Percentiles rank a stretch among this genome's conserved stretches.
Evolutionary conservation across 2,797 vertebrate genomes (phyloP).

Genomic region (Neosalanx taihuensis): DNA sequence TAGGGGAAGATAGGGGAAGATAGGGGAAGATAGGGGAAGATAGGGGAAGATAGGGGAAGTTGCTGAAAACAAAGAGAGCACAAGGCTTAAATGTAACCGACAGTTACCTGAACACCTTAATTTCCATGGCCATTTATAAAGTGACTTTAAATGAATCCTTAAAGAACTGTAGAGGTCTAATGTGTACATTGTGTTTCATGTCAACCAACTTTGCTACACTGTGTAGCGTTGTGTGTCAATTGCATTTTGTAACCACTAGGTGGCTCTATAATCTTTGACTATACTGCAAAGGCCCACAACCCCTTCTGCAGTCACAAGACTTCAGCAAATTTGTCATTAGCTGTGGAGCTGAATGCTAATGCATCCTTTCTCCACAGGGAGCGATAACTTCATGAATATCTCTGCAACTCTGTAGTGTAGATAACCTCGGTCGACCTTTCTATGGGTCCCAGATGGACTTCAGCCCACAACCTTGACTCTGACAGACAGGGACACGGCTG

Average conservation of each 20-base stretch:
- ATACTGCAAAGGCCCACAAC: neutral
- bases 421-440: slow-evolving; percentile 42
- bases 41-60: too few relatives aligned
- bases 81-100: too few relatives aligned
- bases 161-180: too few relatives aligned
- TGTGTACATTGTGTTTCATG: too few relatives aligned
- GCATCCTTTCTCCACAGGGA: slow-evolving; percentile 23
- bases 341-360: slow-evolving; percentile 25
- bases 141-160: too few relatives aligned
- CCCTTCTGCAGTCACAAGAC: slow-evolving; percentile 3
- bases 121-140: too few relatives aligned
- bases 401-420: slow-evolving; percentile 22
- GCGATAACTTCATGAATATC: slow-evolving; percentile 35
- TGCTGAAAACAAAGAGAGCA: too few relatives aligned
- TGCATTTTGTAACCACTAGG: slow-evolving; percentile 39
- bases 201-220: too few relatives aligned
- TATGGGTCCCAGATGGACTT: neutral
- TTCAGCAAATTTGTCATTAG: slow-evolving; percentile 27
- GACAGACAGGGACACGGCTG: neutral
- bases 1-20: too few relatives aligned
- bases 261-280: slow-evolving; percentile 47
- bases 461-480: neutral
- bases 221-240: neutral
- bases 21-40: too few relatives aligned
- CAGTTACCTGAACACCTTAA: too few relatives aligned